phyloP scores from a whole-genome alignment of 2,113 vertebrate genomes.

The Orycteropus afer region DNA sequence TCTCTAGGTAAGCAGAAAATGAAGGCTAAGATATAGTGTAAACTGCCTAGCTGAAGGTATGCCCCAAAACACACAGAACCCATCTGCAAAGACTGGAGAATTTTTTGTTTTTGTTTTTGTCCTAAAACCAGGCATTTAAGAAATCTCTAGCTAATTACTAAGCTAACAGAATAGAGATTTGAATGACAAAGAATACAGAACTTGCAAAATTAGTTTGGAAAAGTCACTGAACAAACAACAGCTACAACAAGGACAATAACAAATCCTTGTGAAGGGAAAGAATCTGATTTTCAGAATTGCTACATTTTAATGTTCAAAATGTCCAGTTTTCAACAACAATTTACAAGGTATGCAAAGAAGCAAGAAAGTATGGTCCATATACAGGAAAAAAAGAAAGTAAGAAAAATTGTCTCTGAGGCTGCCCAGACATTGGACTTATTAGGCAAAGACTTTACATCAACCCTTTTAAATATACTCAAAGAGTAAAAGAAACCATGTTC shows the following conservation, averaged over 20 bases:
- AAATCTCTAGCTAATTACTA: background rate
- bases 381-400: background rate
- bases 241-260: background rate
- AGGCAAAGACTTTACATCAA: conserved; percentile 11
- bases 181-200: background rate
- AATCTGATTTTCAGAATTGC: no score
- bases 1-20: background rate
- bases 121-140: conserved; percentile 34
- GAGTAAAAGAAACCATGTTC: background rate
- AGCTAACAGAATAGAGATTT: conserved; percentile 19
- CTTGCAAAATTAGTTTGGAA: conserved; percentile 46
- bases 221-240: background rate
- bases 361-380: background rate
- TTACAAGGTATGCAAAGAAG: conserved; percentile 10
- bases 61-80: background rate
- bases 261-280: background rate
- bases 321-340: conserved; percentile 13
- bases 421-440: conserved; percentile 6
- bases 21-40: conserved; percentile 37
- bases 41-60: background rate
- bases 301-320: conserved; percentile 28
- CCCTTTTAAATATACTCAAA: conserved; percentile 3
- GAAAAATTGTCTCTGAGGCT: background rate
- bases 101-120: background rate
- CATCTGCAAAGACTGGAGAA: background rate